Evolutionary conservation across 2,888 invertebrate genomes (phyloP).

Genomic region (Pemphredon lugubris): DNA sequence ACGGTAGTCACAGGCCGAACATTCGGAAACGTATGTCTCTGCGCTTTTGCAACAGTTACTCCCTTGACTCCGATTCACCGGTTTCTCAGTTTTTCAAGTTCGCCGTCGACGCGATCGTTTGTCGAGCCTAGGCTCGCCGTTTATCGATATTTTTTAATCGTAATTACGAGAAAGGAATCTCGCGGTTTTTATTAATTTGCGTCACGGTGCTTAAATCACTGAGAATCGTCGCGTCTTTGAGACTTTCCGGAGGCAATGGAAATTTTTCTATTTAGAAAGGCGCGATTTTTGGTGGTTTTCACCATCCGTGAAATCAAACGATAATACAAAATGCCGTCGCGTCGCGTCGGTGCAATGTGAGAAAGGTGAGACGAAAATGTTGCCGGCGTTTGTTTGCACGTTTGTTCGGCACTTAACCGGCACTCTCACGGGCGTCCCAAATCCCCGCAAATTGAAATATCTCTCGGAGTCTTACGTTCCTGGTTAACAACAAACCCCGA

Average conservation of each 20-base stretch:
- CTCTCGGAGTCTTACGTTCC: constrained; percentile 70
- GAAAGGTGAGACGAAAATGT: constrained; percentile 55
- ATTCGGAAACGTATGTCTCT: constrained; percentile 84
- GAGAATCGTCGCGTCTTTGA: too few relatives aligned
- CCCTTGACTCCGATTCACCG: background rate
- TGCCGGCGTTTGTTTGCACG: constrained; percentile 63
- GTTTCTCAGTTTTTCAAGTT: too few relatives aligned
- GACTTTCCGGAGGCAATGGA: background rate
- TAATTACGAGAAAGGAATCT: background rate
- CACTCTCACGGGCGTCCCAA: constrained; percentile 63
- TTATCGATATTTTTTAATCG: too few relatives aligned
- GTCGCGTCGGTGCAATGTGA: constrained; percentile 28
- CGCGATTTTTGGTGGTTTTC: constrained; percentile 22
- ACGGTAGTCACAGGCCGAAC: constrained; percentile 73
- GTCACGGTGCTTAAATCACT: too few relatives aligned
- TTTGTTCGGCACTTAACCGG: constrained; percentile 67
- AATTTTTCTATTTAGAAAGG: constrained; percentile 20
- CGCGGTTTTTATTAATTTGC: too few relatives aligned
- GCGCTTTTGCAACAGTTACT: constrained; percentile 28
- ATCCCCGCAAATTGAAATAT: constrained; percentile 77
- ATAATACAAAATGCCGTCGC: constrained; percentile 42
- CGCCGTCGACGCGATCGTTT: too few relatives aligned
- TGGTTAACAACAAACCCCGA: constrained; percentile 75
- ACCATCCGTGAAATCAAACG: constrained; percentile 53
- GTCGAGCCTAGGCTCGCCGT: too few relatives aligned